Base-by-base conservation (phyloP, 1,140 invertebrate species). In the Elymnias hypermnestra region DNA sequence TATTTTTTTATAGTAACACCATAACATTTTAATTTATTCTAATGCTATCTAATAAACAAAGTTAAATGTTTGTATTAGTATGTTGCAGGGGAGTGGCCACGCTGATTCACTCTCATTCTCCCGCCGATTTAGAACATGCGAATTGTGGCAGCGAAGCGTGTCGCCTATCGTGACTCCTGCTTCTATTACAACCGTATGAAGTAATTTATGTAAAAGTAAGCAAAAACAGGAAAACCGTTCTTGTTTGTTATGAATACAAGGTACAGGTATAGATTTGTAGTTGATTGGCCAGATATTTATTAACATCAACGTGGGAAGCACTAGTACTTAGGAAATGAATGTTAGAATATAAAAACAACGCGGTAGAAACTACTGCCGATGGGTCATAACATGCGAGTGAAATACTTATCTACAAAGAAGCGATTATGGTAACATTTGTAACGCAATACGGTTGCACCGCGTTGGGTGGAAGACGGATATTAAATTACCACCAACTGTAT, bases 81-180 rank as follows among this genome's bases (percentile, higher is more conserved):
- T 29, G 36, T 31, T 43, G 44, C 42, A 51, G 53, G 55, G 58
- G 59, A 63, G 57, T 60, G 61, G 61, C 47, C 18, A 19, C 28
- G 56, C 38, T 69, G 70, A 75, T 66, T 76, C 72, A 72, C 64
- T 69, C 64, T 71, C 62, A 66, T 71, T 68, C 62, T 69, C 55
- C 55, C 52, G 59, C 57, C 62, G 43, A 55, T 64, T 58, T 66
- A 54, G 62, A 61, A 63, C 57, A 58, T 63, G 58, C 62, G 38
- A 61, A 35, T 47, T 44, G 52, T 28, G 35, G 38, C 69, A 49
- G 35, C 60, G 50, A 47, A 65, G 51, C 75, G 73, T 77, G 61
- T 49, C 70, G 45, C 36, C 43, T 67, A 48, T 66, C 71, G 71
- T 74, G 63, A 72, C 56, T 47, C 40, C 33, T 40, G 44, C 53